Base-by-base conservation (phyloP, 2,888 invertebrate genomes). In the Apamea anceps region DNA sequence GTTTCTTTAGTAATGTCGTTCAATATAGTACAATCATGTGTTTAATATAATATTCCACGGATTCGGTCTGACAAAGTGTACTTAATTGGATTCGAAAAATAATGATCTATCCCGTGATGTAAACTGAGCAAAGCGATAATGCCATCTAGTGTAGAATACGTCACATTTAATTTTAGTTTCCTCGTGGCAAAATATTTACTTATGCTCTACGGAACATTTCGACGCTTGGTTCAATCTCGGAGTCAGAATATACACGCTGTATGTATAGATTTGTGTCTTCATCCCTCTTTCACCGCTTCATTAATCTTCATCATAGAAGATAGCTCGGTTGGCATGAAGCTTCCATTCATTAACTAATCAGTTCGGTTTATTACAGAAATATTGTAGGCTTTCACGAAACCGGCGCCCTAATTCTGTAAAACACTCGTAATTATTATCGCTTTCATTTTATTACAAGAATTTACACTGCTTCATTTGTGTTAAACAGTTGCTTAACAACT, bases 281-380 rank as follows among this genome's bases (percentile, higher is more conserved):
- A 81, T 84, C 75, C 72, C 68, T 76, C 51, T 65, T 79, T 65
- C 54, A 15, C 63, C 45, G 28, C 37, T 60, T 73, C 81, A 84
- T 84, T 84, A 80, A 83, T 76, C 84, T 62, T 75, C 70, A 80
- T 84, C 83, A 76, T 72, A 73, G 48, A 66, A 85, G 81, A 85
- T 81, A 81, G 85, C 65, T 62, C 45, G 62, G 32, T 63, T 57
- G 63, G 77, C 70, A 54, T 72, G 62, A 81, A 81, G 77, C 67
- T 62, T 68, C 63, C 54, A 77, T 85, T 81, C 66, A 85, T 72
- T 85, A 72, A 54, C 62, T 73, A 71, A 84, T 84, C 81, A 81
- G 65, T 66, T 32, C 37, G 28, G 67, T 63, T 75, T 60, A 68
- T 65, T 62, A 73, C 32, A 42, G 21, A 60, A 79, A 84, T 84